These are phyloP conservation scores for Temnothorax rugatulus DNA, from an alignment of 2,888 invertebrate genomes.

Conservation along the genomic window DNA sequence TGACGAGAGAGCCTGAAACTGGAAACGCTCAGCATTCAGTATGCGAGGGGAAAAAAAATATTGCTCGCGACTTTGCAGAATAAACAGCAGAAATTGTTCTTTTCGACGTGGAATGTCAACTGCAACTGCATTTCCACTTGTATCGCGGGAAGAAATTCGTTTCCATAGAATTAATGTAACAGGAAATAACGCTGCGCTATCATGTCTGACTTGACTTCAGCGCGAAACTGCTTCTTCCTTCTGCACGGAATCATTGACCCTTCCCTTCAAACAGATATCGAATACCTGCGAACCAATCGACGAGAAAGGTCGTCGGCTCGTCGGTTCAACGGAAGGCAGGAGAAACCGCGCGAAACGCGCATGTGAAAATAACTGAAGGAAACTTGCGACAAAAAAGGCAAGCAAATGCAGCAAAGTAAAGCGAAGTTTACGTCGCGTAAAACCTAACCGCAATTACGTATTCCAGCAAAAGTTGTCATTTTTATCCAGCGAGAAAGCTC, in stretches of 20 bases:
- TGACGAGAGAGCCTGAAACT: neutral
- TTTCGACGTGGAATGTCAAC: neutral
- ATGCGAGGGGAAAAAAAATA: neutral
- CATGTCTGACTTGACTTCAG: neutral
- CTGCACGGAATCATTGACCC: neutral
- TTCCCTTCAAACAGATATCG: neutral
- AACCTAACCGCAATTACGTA: conserved; percentile 67
- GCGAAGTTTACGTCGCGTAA: conserved; percentile 73
- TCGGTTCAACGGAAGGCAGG: neutral
- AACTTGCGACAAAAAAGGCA: neutral
- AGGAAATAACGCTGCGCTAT: neutral
- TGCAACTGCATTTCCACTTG: neutral
- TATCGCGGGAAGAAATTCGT: neutral
- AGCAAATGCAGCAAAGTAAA: conserved; percentile 69
- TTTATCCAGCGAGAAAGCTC: conserved; percentile 58
- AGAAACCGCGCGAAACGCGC: neutral
- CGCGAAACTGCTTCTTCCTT: neutral
- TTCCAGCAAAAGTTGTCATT: conserved; percentile 78
- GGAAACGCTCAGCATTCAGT: neutral
- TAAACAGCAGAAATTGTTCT: conserved; percentile 12
- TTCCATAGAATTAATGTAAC: neutral
- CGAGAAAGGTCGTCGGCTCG: neutral
- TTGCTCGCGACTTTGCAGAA: conserved; percentile 3
- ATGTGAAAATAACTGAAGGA: conserved; percentile 11
- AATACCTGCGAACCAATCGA: conserved; percentile 4